A percentile compares a stretch with the other conserved stretches of the same genome.
Conservation (phyloP, 1,140 invertebrate genomes). For the Homarus americanus region DNA sequence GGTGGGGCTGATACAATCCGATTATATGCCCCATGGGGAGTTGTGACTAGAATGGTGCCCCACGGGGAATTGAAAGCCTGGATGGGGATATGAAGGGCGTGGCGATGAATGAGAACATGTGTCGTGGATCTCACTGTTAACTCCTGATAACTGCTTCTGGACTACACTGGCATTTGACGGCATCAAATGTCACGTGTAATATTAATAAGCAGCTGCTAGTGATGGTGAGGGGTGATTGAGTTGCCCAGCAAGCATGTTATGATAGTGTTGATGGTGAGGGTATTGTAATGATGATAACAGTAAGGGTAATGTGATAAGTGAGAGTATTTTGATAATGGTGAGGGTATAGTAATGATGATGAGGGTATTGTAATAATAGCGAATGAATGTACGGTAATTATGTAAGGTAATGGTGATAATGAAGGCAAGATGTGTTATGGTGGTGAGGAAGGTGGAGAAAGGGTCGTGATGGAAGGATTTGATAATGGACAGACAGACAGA, state of each 20-base stretch:
- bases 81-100: not conserved
- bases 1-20: too few species aligned
- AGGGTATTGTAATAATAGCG: too few species aligned
- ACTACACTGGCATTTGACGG: slow-evolving; percentile 23
- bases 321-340: too few species aligned
- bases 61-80: too few species aligned
- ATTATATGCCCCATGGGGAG: too few species aligned
- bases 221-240: not conserved
- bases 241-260: too few species aligned
- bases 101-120: not conserved
- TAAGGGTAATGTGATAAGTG: too few species aligned
- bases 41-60: not conserved
- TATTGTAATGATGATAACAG: not conserved
- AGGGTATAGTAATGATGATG: not conserved
- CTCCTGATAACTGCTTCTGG: not conserved
- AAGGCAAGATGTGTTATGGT: too few species aligned
- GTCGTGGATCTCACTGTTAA: not conserved
- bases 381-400: not conserved
- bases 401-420: not conserved
- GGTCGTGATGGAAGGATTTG: not conserved
- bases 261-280: not conserved
- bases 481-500: too few species aligned
- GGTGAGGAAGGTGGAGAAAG: not conserved
- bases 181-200: slow-evolving; percentile 26
- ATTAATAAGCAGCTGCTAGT: slow-evolving; percentile 12